Base-by-base conservation (phyloP, 2,113 vertebrate species). In the Burhinus bistriatus region DNA sequence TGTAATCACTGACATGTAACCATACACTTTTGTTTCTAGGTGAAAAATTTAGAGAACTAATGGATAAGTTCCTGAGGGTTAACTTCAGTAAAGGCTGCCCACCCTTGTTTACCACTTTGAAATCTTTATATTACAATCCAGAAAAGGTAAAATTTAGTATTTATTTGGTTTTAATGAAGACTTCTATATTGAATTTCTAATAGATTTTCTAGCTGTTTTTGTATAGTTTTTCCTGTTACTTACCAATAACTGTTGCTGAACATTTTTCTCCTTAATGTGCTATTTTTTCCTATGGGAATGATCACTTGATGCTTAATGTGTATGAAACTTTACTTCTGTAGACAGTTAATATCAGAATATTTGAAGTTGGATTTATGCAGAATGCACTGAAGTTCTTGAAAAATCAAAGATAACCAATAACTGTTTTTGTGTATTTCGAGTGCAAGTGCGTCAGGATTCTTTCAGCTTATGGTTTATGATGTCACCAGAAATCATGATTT, bases 51-150 rank as follows among this genome's bases (percentile, higher is more conserved):
- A 98, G 98, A 98, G 98, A 98, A 96, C 95, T 98, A 95, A 96
- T 97, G 97, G 98, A 98, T 98, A 98, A 97, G 90, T 98, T 98
- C 96, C 97, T 98, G 97, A 98, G 98, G 94, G 88, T 97, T 97
- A 96, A 98, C 97, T 98, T 99, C 95, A 99, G 98, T 97, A 98
- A 98, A 98, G 98, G 98, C 85, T 98, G 98, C 62, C 98, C 98
- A 89, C 98, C 98, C 64, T 98, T 98, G 97, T 99, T 98, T 97
- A 98, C 98, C 93, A 98, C 98, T 96, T 98, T 99, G 97, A 98
- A 98, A 98, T 98, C 98, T 96, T 98, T 98, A 77, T 98, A 98
- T 98, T 97, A 96, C 96, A 97, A 96, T 97, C 93, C 97, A 97
- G 98, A 98, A 98, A 98, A 99, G 98, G 98, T 99, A 98, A 98